Evolutionary conservation across 1,140 invertebrate genomes (phyloP).

Genomic region (Rhizoglyphus robini): DNA sequence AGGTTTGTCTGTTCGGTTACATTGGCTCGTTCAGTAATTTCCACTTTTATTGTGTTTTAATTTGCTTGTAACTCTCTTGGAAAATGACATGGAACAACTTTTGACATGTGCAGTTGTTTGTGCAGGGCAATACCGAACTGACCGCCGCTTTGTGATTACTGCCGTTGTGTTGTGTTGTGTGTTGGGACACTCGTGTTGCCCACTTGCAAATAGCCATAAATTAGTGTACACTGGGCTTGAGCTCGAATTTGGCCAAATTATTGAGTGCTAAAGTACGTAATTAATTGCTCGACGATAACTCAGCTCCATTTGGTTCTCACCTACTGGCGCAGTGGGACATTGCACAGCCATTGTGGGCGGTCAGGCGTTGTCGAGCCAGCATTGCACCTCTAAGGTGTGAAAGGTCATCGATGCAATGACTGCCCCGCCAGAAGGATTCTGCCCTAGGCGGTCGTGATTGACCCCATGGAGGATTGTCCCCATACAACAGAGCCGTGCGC

Average conservation of each 20-base stretch:
- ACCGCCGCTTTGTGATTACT: conserved; percentile 4
- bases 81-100: not conserved
- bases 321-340: not conserved
- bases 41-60: conserved; percentile 10
- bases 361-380: not conserved
- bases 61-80: not conserved
- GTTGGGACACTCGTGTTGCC: too few relatives aligned
- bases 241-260: not conserved
- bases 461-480: too few relatives aligned
- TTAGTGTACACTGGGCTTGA: not conserved
- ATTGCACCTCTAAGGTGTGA: conserved; percentile 1
- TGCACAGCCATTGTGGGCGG: not conserved
- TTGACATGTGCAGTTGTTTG: conserved; percentile 7
- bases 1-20: too few relatives aligned
- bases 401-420: conserved; percentile 3
- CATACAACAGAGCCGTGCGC: conserved; percentile 2
- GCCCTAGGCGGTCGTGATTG: conserved; percentile 6
- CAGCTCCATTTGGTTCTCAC: not conserved
- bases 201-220: conserved; percentile 2
- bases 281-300: not conserved
- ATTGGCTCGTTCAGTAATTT: too few relatives aligned
- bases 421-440: not conserved
- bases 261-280: not conserved
- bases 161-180: not conserved
- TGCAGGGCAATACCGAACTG: not conserved